Evolutionary conservation across 2,113 vertebrate species (phyloP), one percentile per base, ranked within the genome.

Genomic region (Zeus faber): DNA sequence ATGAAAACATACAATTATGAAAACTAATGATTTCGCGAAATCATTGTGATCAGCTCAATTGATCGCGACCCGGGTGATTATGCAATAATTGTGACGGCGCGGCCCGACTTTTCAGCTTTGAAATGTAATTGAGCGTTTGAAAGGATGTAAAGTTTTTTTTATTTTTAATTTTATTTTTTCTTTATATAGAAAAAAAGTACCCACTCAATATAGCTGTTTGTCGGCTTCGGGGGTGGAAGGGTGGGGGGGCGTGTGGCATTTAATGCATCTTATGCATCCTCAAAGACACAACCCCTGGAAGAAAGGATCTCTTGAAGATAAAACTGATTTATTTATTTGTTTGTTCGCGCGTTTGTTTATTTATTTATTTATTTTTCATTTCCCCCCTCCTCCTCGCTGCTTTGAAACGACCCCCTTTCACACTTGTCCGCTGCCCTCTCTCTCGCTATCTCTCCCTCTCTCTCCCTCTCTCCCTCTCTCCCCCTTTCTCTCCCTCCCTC

Each of bases 401-500:
- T 43, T 41, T 76, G 83, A 81, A 70, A 54, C 67, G 62, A 59
- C 64, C 45, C 20, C 8, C 39, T 47, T 79, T 52, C 54, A 20
- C 17, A 67, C 79, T 75, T 65, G 80, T 65, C 41, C 41, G 7
- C 41, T 78, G 9, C 23, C 56, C n/a, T 23, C 22, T 54, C 25
- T 46, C 23, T 10, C 53, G 22, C 25, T 58, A 68, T 37, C 45
- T 62, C 26, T 49, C 21, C 24, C 22, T 54, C 25, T 46, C 23
- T 10, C 53, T 25, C 25, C 59, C 70, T 37, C 45, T 62, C 26
- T 49, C 21, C 23, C 58, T 70, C 41, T 10, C 61, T 24, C 62
- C 54, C 57, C 76, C 79, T 82, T 86, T 87, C 88, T 82, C 74
- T 77, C 65, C 61, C 83, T 63, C 45, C 72, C 77, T 53, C 45